These are phyloP conservation scores for Pygoscelis antarcticus DNA, from an alignment of 2,113 vertebrate genomes.

Conservation along the genomic window DNA sequence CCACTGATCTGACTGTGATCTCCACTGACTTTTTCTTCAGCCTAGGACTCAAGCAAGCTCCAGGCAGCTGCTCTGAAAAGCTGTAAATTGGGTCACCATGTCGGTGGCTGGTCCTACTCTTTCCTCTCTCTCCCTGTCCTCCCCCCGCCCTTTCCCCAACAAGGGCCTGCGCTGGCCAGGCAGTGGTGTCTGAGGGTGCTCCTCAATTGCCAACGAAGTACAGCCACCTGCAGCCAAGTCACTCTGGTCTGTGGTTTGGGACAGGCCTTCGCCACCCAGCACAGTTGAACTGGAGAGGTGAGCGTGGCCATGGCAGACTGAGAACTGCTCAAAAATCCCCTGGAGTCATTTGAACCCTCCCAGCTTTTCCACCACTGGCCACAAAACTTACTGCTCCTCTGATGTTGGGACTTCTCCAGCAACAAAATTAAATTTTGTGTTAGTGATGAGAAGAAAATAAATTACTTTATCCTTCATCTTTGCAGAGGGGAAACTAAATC, in stretches of 20 bases:
- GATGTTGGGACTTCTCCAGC: not conserved
- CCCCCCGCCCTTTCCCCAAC: rapidly evolving
- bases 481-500: not conserved
- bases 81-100: not conserved
- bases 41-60: not conserved
- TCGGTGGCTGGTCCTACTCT: not conserved
- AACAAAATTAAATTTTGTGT: not conserved
- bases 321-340: not conserved
- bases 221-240: not conserved
- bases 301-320: not conserved
- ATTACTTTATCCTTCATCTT: not conserved
- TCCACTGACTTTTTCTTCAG: not conserved
- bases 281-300: not conserved
- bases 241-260: rapidly evolving
- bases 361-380: not conserved
- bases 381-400: not conserved
- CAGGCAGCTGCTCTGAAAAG: not conserved
- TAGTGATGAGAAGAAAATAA: not conserved
- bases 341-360: not conserved
- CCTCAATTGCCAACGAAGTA: not conserved
- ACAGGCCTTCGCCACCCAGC: not conserved
- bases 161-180: not conserved
- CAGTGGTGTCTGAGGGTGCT: not conserved
- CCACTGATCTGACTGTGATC: not conserved
- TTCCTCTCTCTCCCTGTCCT: not conserved